A percentile compares a stretch with the other conserved stretches of the same genome.
Conservation (phyloP, 2,797 vertebrate species). For the Sebastes kiyomatsui region DNA sequence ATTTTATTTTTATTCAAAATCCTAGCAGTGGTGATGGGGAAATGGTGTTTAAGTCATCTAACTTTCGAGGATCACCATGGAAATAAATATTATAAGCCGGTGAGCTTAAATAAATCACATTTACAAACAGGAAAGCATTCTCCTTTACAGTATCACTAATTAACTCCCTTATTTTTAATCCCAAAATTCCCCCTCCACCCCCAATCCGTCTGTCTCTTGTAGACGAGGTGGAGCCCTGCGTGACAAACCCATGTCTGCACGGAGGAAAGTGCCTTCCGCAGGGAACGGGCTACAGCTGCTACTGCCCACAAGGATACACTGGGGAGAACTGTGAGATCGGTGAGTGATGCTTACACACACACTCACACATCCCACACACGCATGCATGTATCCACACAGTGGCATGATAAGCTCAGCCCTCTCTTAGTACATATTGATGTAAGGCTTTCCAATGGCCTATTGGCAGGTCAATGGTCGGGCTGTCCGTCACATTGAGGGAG, state of each 20-base stretch:
- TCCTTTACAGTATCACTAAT: constrained; percentile 19
- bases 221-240: constrained; percentile 84
- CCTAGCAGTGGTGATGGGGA: background rate
- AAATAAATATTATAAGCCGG: background rate
- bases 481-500: constrained; percentile 18
- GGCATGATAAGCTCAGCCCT: constrained; percentile 23
- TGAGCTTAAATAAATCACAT: background rate
- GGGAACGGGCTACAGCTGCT: constrained; percentile 88
- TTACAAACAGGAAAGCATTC: background rate
- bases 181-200: background rate
- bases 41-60: background rate
- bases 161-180: constrained; percentile 3
- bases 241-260: constrained; percentile 91
- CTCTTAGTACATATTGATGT: constrained; percentile 6
- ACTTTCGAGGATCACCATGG: background rate
- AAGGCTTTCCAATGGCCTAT: constrained; percentile 4
- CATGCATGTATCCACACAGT: background rate
- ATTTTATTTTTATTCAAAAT: constrained; percentile 11
- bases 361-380: constrained; percentile 23
- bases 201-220: constrained; percentile 19
- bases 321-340: constrained; percentile 98
- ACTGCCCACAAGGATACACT: constrained; percentile 90
- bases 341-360: constrained; percentile 70
- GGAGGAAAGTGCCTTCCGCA: constrained; percentile 90
- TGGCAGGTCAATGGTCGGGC: constrained; percentile 46